Base-by-base conservation (phyloP, 2,797 vertebrate species). In the Orientallactaga sibirica region DNA sequence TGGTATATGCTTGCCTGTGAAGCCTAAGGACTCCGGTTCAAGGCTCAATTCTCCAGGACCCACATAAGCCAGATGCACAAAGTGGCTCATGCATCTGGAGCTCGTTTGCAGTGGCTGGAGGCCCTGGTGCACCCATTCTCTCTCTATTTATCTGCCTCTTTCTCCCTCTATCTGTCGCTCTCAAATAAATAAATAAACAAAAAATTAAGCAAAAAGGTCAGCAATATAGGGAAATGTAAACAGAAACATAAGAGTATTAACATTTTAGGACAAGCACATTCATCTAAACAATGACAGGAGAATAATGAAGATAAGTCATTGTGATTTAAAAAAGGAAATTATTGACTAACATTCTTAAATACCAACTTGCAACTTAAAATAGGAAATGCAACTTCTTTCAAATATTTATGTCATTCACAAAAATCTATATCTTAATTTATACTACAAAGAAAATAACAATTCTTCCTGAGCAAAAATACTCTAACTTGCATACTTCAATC, bases 251-350 rank as follows among this genome's bases (percentile, higher is more conserved):
- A 25, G 37, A 86, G 64, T 61, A 75, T 48, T 81, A 77, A 80
- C 76, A 71, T 75, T 78, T 48, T 48, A 48, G 48, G 48, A 48
- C 48, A 6, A 48, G 7, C 2, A 7, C 48, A 48, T 48, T 48
- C 48, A 48, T 48, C 48, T 48, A 48, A 48, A 48, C 8, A 48
- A 81, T 78, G 64, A 37, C 2, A 37, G 6, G 52, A 29, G 70
- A 55, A 88, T 79, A 88, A 43, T 70, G 79, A 41, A 70, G 25
- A 86, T 66, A 88, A 75, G 90, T 48, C 79, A 80, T 37, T 70
- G 29, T 48, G 6, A 48, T 48, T 48, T 48, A 48, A 70, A 15
- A 83, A 80, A 12, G 8, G 33, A 93, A 83, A 79, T 70, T 37
- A 71, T 7, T 88, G 68, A 7, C 24, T 91, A 75, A 93, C 5